A percentile compares a stretch with the other conserved stretches of the same genome.
These are phyloP conservation scores for Branchellion lobata DNA, from an alignment of 2,888 invertebrate species.

Conservation along the genomic window DNA sequence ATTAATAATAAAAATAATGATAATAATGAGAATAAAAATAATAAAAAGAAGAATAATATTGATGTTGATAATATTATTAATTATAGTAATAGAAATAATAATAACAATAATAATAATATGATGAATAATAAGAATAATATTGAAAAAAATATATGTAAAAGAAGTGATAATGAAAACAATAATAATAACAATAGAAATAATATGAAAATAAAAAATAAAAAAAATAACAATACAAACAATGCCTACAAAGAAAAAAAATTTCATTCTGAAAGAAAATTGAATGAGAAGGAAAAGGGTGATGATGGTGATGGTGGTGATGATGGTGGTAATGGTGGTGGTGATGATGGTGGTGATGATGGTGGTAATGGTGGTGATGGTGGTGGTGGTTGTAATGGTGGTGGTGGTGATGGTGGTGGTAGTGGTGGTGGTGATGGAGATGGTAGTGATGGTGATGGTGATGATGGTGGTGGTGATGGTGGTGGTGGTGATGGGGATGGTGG, in stretches of 20 bases:
- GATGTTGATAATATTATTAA: background rate
- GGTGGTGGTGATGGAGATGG: too few relatives aligned
- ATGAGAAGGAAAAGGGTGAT: background rate
- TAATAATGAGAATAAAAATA: background rate
- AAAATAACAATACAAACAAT: background rate
- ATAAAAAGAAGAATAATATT: background rate
- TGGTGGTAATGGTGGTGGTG: background rate
- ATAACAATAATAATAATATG: background rate
- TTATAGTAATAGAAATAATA: background rate
- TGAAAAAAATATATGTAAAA: background rate
- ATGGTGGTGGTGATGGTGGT: too few relatives aligned
- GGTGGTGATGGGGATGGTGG: too few relatives aligned
- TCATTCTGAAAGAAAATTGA: background rate
- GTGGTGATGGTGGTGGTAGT: too few relatives aligned
- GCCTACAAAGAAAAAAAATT: background rate
- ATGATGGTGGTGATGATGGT: too few relatives aligned
- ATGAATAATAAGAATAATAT: background rate
- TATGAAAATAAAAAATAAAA: background rate
- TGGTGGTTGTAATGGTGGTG: too few relatives aligned
- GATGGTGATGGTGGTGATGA: background rate
- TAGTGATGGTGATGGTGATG: too few relatives aligned
- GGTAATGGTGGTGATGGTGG: too few relatives aligned
- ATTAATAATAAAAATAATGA: background rate
- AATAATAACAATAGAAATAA: conserved; percentile 1
- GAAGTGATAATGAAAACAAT: background rate